Base-by-base conservation (phyloP, 2,888 invertebrate species). In the Brenthis daphne region DNA sequence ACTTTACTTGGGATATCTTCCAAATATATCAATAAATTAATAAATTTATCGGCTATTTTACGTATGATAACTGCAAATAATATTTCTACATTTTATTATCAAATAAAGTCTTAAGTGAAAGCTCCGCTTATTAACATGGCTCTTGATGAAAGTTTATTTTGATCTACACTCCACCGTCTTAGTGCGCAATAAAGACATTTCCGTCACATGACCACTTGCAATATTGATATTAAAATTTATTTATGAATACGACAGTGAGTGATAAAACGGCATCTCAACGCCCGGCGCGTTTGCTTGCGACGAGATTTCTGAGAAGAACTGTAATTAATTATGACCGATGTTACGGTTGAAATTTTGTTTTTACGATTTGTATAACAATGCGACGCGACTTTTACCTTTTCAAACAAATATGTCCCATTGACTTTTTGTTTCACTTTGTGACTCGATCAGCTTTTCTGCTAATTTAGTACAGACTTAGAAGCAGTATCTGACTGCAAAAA, bases 321-420 rank as follows among this genome's bases (percentile, higher is more conserved):
- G 84, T 85, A 90, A 92, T 92, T 90, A 91, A 90, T 91, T 89
- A 88, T 86, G 83, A 84, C 80, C 81, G 80, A 86, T 83, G 86
- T 82, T 79, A 79, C 77, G 67, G 75, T 80, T 77, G 77, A 75
- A 78, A 84, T 85, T 90, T 89, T 89, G 86, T 89, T 90, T 89
- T 89, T 86, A 81, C 83, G 86, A 84, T 88, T 89, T 88, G 83
- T 85, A 86, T 87, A 86, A 91, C 90, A 90, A 91, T 89, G 86
- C 86, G 79, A 79, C 81, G 81, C 82, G 83, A 85, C 82, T 86
- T 89, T 88, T 88, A 88, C 88, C 86, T 86, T 78, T 77, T 76
- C 81, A 86, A 88, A 86, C 84, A 85, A 85, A 86, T 81, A 80
- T 85, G 76, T 85, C 76, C 74, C 80, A 81, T 82, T 79, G 75